Conservation (phyloP, 2,888 invertebrate genomes). For the Alentia gelatinosa region DNA sequence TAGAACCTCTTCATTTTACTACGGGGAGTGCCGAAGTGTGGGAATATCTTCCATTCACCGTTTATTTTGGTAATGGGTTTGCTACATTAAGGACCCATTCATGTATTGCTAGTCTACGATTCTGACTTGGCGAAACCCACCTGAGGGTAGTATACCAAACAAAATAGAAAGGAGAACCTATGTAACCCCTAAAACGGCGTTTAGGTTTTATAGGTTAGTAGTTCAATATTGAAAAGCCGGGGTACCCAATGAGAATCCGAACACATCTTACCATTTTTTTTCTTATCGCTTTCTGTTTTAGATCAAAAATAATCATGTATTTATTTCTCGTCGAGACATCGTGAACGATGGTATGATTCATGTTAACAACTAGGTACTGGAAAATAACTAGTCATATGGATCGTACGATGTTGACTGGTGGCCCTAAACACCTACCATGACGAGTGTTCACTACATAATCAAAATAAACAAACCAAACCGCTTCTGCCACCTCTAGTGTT, state of each 20-base stretch:
- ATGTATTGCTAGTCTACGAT: not conserved
- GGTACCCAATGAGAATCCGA: not conserved
- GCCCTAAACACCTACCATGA: not conserved
- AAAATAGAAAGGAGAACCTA: not conserved
- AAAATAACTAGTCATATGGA: not conserved
- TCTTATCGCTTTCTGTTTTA: conserved; percentile 32
- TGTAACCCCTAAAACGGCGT: not conserved
- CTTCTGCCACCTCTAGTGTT: not conserved
- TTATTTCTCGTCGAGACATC: no score
- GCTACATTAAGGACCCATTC: not conserved
- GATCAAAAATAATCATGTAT: not conserved
- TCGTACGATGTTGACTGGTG: conserved; percentile 1
- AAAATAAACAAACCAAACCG: not conserved
- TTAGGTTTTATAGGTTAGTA: not conserved
- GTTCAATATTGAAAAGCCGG: not conserved
- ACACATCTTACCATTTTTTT: not conserved
- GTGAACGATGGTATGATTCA: not conserved
- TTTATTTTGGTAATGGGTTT: not conserved
- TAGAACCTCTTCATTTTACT: not conserved
- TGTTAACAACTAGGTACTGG: not conserved
- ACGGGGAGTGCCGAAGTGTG: not conserved
- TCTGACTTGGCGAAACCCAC: not conserved
- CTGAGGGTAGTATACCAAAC: not conserved
- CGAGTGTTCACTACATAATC: not conserved
- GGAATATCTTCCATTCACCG: not conserved